Percentiles rank a stretch among this genome's conserved stretches.
Evolutionary conservation across 2,888 invertebrate species (phyloP).

Genomic region (Drosophila limbata): DNA sequence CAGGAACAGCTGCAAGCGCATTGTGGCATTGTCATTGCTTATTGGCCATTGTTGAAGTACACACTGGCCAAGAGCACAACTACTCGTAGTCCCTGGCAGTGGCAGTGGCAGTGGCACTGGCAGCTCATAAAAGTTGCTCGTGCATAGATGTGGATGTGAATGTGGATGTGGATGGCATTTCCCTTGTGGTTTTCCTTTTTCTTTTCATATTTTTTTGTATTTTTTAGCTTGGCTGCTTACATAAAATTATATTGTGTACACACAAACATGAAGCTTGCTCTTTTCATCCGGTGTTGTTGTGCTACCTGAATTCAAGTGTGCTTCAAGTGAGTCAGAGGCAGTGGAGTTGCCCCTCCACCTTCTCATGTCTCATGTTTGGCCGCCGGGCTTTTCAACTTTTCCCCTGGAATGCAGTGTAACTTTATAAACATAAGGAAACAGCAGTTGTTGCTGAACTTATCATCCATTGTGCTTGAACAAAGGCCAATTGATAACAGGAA

Average conservation of each 20-base stretch:
- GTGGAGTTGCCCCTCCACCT: not conserved
- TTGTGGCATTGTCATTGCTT: slow-evolving; percentile 59
- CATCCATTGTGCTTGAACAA: slow-evolving; percentile 36
- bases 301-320: slow-evolving; percentile 31
- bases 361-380: slow-evolving; percentile 21
- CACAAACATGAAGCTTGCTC: slow-evolving; percentile 53
- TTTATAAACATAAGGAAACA: slow-evolving; percentile 34
- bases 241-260: slow-evolving; percentile 65
- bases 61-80: slow-evolving; percentile 4
- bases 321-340: slow-evolving; percentile 35
- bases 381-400: slow-evolving; percentile 44
- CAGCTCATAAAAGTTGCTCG: slow-evolving; percentile 48
- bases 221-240: slow-evolving; percentile 56
- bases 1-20: slow-evolving; percentile 31
- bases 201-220: slow-evolving; percentile 10
- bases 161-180: slow-evolving; percentile 29
- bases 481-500: slow-evolving; percentile 22
- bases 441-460: slow-evolving; percentile 17
- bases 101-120: not conserved
- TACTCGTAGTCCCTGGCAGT: not conserved
- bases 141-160: slow-evolving; percentile 56
- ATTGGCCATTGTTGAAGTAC: slow-evolving; percentile 59
- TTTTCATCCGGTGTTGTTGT: slow-evolving; percentile 29
- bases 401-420: slow-evolving; percentile 12
- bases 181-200: slow-evolving; percentile 42